Evolutionary conservation across 2,888 invertebrate genomes (phyloP).

Genomic region (Lasioglossum marginatum): DNA sequence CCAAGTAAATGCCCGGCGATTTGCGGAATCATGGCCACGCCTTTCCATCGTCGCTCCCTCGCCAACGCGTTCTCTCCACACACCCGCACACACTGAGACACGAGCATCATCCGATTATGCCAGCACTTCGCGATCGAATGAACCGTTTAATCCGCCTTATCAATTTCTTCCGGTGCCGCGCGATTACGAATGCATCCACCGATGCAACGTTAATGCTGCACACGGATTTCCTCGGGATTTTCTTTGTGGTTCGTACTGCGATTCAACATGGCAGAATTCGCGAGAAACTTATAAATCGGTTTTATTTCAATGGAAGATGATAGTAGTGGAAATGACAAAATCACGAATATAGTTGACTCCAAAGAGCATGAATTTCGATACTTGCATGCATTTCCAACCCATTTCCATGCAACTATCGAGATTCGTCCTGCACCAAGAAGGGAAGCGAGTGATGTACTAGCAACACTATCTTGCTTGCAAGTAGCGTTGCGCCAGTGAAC

Average conservation of each 20-base stretch:
- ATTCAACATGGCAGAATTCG: background rate
- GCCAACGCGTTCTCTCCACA: background rate
- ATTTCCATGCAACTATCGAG: background rate
- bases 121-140: background rate
- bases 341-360: too few species aligned
- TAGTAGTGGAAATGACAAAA: background rate
- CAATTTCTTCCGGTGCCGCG: background rate
- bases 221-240: background rate
- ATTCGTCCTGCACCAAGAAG: background rate
- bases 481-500: too few species aligned
- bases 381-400: background rate
- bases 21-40: slow-evolving; percentile 24
- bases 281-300: background rate
- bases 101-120: slow-evolving; percentile 1
- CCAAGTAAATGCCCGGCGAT: slow-evolving; percentile 30
- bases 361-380: background rate
- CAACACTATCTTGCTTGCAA: background rate
- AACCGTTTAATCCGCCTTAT: slow-evolving; percentile 11
- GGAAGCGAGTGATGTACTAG: background rate
- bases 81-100: background rate
- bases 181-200: background rate
- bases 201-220: background rate
- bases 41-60: background rate
- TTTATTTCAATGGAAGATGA: background rate
- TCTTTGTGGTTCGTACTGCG: background rate